Base-by-base conservation (phyloP, 2,113 vertebrate genomes). In the Melanerpes aurifrons region DNA sequence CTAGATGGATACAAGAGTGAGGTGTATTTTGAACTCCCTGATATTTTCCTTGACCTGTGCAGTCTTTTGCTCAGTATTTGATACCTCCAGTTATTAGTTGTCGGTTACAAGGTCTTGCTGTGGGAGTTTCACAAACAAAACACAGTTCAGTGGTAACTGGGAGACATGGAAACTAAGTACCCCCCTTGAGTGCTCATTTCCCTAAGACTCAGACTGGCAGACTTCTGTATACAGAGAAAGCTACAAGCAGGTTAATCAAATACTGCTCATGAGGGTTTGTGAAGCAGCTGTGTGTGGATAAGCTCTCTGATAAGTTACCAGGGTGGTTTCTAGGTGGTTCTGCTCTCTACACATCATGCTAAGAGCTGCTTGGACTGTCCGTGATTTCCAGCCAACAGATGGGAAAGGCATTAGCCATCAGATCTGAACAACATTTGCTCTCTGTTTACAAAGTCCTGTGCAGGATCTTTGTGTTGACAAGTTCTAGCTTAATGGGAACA, bases 311-410 rank as follows among this genome's bases (percentile, higher is more conserved):
- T 72, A 92, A 89, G 45, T 94, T 94, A 94, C 58, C 76, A 94
- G 67, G 68, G 72, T 61, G 67, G 79, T 72, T 92, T 86, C 62
- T 69, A 93, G 87, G 76, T 84, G 90, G 86, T 91, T 90, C 72
- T 76, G 66, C 37, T 94, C 85, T 74, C 72, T 35, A 68, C 93
- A 59, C 3, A 0, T 69, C 75, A 75, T 86, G 76, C 63, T 72
- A 84, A 88, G 73, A 22, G 58, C 79, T 91, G 72, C 72, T 94
- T 91, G 92, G 94, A 81, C 69, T 86, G 47, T 66, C 62, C 35
- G 83, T 95, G 94, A 83, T 82, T 93, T 45, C 48, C 85, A 94
- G 95, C 91, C 94, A 96, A 84, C 93, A 95, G 90, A 94, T 95
- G 95, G 93, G 82, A 93, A 96, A 95, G 85, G 75, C 93, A 82